These are phyloP conservation scores for Hiodon tergisus DNA, from an alignment of 2,113 vertebrate genomes.

Conservation along the genomic window DNA sequence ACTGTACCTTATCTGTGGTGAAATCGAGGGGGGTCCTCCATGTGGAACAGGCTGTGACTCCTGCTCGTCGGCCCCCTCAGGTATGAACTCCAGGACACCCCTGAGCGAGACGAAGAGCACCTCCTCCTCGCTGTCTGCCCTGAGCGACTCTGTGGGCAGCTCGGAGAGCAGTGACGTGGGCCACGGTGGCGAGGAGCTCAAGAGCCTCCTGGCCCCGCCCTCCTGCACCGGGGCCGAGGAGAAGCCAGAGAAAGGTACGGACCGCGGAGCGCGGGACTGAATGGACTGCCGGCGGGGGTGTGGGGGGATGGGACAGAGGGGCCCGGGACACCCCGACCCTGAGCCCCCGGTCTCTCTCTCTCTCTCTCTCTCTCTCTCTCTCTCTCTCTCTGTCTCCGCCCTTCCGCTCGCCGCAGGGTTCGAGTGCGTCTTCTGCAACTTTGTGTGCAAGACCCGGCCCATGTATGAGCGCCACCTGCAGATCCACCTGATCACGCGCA, in stretches of 20 bases:
- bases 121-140: constrained; percentile 89
- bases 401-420: constrained; percentile 71
- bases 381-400: background rate
- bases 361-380: background rate
- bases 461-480: constrained; percentile 98
- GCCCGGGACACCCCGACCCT: background rate
- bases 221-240: constrained; percentile 81
- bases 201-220: constrained; percentile 83
- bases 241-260: constrained; percentile 90
- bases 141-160: constrained; percentile 95
- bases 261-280: constrained; percentile 22
- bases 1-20: background rate
- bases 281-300: background rate
- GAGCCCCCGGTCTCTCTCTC: background rate
- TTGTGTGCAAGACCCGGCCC: constrained; percentile 95
- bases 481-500: constrained; percentile 97
- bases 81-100: constrained; percentile 80
- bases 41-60: background rate
- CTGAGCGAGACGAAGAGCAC: constrained; percentile 78
- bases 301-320: background rate
- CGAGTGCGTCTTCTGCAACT: constrained; percentile 98
- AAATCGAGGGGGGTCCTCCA: background rate
- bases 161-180: constrained; percentile 82
- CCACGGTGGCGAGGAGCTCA: constrained; percentile 77
- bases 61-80: constrained; percentile 34